phyloP scores from a whole-genome alignment of 2,888 invertebrate species.

The Tachina lurida region DNA sequence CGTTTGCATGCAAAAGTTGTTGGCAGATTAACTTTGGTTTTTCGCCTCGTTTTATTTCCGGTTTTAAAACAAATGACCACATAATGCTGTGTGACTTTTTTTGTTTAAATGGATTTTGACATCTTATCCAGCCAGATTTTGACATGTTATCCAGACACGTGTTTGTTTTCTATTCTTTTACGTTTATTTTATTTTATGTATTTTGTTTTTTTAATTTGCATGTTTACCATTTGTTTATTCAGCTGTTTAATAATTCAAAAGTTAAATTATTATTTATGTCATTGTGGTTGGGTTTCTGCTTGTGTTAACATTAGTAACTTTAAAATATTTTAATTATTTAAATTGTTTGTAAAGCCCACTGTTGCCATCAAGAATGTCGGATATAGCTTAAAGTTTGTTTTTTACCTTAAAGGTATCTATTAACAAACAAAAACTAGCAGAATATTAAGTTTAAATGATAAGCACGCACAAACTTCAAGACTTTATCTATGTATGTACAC shows the following conservation, averaged over 20 bases:
- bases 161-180: background rate
- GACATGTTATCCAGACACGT: conserved; percentile 36
- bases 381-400: conserved; percentile 11
- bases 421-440: background rate
- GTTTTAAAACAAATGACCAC: conserved; percentile 49
- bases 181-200: background rate
- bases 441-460: too few species aligned
- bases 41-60: conserved; percentile 1
- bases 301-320: background rate
- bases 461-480: background rate
- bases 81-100: conserved; percentile 39
- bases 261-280: background rate
- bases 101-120: conserved; percentile 47
- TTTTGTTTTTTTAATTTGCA: background rate
- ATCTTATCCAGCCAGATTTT: conserved; percentile 36
- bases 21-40: conserved; percentile 2
- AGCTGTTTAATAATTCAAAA: background rate
- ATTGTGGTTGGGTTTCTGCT: background rate
- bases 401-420: conserved; percentile 4
- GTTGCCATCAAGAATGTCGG: conserved; percentile 3
- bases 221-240: background rate
- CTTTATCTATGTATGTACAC: background rate
- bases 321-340: conserved; percentile 27
- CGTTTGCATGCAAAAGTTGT: background rate
- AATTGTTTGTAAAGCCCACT: conserved; percentile 33